Conservation (phyloP, 2,888 invertebrate genomes). For the Mantis religiosa region DNA sequence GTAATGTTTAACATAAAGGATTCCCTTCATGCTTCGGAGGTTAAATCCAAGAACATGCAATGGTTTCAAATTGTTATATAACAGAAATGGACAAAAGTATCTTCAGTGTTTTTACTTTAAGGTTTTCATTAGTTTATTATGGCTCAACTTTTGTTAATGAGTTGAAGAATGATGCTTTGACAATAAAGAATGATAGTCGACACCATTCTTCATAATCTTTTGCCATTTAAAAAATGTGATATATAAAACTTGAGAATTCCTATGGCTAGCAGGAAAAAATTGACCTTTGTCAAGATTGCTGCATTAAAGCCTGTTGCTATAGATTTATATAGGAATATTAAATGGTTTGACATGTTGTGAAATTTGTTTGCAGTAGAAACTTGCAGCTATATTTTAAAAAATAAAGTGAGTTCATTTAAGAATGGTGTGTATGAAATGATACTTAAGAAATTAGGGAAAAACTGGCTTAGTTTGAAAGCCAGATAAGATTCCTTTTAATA, state of each 20-base stretch:
- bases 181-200: not conserved
- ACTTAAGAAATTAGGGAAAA: not conserved
- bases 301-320: not conserved
- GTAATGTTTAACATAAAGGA: not conserved
- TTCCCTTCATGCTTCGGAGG: not conserved
- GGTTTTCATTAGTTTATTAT: not conserved
- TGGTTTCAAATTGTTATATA: not conserved
- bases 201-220: not conserved
- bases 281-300: not conserved
- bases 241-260: not conserved
- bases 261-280: not conserved
- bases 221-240: not conserved
- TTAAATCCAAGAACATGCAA: not conserved
- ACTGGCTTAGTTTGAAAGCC: not conserved
- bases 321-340: not conserved
- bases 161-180: not conserved
- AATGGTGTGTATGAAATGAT: not conserved
- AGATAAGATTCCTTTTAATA: too few species aligned
- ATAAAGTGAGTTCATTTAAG: not conserved
- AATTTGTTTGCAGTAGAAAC: not conserved
- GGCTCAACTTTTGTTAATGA: not conserved
- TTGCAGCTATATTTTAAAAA: not conserved
- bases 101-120: not conserved
- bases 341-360: not conserved
- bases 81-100: not conserved